A percentile compares a stretch with the other conserved stretches of the same genome.
Evolutionary conservation across 2,888 invertebrate species (phyloP).

Genomic region (Mythimna albipuncta): DNA sequence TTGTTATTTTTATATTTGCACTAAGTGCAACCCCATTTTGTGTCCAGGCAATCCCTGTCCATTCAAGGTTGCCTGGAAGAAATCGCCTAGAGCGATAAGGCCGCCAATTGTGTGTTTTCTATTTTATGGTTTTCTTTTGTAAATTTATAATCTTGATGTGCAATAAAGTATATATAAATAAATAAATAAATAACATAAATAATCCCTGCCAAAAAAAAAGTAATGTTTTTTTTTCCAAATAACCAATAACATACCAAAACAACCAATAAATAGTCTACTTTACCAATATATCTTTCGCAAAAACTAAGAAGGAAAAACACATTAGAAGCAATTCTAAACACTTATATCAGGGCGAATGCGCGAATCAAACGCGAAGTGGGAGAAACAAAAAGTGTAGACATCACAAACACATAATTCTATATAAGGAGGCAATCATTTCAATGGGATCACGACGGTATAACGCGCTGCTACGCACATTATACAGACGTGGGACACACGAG

Average conservation of each 20-base stretch:
- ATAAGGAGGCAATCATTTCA: constrained; percentile 85
- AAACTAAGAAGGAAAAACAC: not conserved
- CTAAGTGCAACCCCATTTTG: too few species aligned
- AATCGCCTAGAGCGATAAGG: too few species aligned
- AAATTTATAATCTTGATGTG: too few species aligned
- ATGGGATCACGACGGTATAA: constrained; percentile 80
- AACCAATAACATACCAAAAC: not conserved
- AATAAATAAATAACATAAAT: too few species aligned
- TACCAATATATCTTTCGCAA: not conserved
- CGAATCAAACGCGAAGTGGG: constrained; percentile 39
- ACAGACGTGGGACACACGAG: constrained; percentile 65
- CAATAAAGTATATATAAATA: too few species aligned
- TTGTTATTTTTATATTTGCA: too few species aligned
- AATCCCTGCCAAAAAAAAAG: not conserved
- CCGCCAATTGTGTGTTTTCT: too few species aligned
- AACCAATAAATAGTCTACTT: constrained; percentile 12
- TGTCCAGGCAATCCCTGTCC: too few species aligned
- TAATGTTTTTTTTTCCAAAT: not conserved
- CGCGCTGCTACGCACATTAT: constrained; percentile 81
- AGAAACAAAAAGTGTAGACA: constrained; percentile 66
- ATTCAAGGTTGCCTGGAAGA: too few species aligned
- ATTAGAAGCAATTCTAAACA: constrained; percentile 14
- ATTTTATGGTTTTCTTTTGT: too few species aligned
- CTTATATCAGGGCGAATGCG: constrained; percentile 18
- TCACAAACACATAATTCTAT: constrained; percentile 82